These are phyloP conservation scores for Acomys russatus DNA, from an alignment of 2,797 vertebrate species.

Conservation along the genomic window DNA sequence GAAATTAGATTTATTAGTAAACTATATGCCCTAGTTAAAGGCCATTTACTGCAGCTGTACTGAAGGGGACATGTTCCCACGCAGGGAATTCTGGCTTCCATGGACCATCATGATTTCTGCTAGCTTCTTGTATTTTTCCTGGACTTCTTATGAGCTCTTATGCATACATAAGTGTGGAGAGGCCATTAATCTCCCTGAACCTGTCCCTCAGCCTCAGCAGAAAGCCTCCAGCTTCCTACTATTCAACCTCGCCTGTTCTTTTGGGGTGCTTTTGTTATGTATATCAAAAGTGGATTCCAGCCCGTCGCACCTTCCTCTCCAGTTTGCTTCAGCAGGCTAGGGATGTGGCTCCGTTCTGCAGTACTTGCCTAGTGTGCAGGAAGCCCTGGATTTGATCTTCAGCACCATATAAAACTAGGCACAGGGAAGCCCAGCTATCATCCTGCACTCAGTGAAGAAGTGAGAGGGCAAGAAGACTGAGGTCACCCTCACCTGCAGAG, in stretches of 20 bases:
- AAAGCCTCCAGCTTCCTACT: neutral
- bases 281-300: neutral
- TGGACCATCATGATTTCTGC: neutral
- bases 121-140: neutral
- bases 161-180: fast-evolving
- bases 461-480: neutral
- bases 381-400: neutral
- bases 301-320: neutral
- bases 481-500: neutral
- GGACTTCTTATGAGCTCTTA: neutral
- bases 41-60: neutral
- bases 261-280: neutral
- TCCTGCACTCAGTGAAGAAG: neutral
- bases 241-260: neutral
- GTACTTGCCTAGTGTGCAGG: neutral
- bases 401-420: neutral
- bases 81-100: neutral
- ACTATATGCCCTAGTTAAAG: neutral
- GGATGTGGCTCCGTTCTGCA: neutral
- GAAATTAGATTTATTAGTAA: neutral
- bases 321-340: neutral
- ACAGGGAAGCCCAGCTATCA: too few relatives aligned
- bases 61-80: neutral
- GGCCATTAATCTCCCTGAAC: fast-evolving
- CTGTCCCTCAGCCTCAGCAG: neutral